phyloP scores from a whole-genome alignment of 2,797 vertebrate species.

The Clarias fuscus region DNA sequence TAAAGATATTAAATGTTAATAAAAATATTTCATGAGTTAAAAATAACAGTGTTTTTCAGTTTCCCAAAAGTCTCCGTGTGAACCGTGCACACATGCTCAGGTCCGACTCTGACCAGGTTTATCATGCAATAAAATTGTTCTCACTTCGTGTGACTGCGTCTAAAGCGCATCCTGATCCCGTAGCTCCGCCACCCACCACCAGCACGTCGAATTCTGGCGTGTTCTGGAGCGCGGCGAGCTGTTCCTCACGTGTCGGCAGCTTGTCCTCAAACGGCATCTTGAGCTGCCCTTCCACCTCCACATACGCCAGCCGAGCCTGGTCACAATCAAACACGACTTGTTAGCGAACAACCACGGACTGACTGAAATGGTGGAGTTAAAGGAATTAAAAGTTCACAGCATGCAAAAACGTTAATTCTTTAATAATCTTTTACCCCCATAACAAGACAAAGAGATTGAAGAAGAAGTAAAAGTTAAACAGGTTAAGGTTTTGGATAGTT shows the following conservation, averaged over 20 bases:
- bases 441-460: neutral
- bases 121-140: slow-evolving; percentile 21
- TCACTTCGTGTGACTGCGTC: slow-evolving; percentile 93
- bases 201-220: slow-evolving; percentile 86
- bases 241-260: slow-evolving; percentile 81
- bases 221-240: slow-evolving; percentile 74
- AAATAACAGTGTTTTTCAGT: neutral
- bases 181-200: slow-evolving; percentile 92
- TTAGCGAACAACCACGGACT: neutral
- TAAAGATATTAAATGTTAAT: no score
- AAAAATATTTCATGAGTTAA: neutral
- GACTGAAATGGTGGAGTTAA: neutral
- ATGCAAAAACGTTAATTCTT: neutral
- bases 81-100: neutral
- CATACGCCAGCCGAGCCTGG: slow-evolving; percentile 78
- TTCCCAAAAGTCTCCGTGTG: neutral
- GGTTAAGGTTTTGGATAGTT: neutral
- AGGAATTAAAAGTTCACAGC: neutral
- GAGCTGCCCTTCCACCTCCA: slow-evolving; percentile 77
- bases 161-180: slow-evolving; percentile 92
- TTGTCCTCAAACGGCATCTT: slow-evolving; percentile 65
- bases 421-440: neutral
- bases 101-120: no score
- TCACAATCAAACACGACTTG: neutral
- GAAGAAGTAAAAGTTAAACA: neutral